Evolutionary conservation across 2,888 invertebrate genomes (phyloP).

Genomic region (Petrolisthes cinctipes): DNA sequence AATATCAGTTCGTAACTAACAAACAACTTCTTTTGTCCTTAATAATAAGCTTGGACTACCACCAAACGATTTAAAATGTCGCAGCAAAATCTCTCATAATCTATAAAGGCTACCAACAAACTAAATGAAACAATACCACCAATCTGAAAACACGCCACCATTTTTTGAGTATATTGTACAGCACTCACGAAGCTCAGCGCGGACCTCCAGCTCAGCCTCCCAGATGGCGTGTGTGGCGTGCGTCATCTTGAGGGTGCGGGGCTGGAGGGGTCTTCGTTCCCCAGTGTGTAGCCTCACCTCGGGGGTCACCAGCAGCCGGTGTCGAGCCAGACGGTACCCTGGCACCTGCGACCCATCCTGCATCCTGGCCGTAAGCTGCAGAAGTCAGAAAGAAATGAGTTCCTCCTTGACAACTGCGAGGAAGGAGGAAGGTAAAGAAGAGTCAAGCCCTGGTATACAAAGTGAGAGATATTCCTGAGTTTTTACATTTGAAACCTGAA

Average conservation of each 20-base stretch:
- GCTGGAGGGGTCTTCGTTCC: conserved; percentile 77
- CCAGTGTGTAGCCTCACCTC: conserved; percentile 70
- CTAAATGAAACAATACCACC: too few relatives aligned
- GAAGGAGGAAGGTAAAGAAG: neutral
- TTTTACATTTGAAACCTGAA: too few relatives aligned
- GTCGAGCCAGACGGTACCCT: conserved; percentile 53
- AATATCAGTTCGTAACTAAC: too few relatives aligned
- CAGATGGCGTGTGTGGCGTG: conserved; percentile 82
- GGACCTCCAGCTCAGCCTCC: conserved; percentile 84
- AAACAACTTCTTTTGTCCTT: too few relatives aligned
- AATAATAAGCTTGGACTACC: too few relatives aligned
- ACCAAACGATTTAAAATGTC: too few relatives aligned
- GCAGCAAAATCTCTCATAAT: neutral
- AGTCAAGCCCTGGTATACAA: neutral
- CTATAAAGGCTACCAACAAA: too few relatives aligned
- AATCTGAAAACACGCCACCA: too few relatives aligned
- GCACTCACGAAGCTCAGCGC: conserved; percentile 74
- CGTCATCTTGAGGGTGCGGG: conserved; percentile 76
- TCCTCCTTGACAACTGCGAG: neutral
- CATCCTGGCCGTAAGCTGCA: conserved; percentile 60
- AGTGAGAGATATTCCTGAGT: too few relatives aligned
- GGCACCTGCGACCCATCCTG: conserved; percentile 59
- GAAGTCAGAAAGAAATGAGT: neutral
- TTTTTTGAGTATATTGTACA: neutral
- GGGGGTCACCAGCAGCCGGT: conserved; percentile 65